phyloP scores from a whole-genome alignment of 2,797 vertebrate genomes.

The Limnodromus scolopaceus region DNA sequence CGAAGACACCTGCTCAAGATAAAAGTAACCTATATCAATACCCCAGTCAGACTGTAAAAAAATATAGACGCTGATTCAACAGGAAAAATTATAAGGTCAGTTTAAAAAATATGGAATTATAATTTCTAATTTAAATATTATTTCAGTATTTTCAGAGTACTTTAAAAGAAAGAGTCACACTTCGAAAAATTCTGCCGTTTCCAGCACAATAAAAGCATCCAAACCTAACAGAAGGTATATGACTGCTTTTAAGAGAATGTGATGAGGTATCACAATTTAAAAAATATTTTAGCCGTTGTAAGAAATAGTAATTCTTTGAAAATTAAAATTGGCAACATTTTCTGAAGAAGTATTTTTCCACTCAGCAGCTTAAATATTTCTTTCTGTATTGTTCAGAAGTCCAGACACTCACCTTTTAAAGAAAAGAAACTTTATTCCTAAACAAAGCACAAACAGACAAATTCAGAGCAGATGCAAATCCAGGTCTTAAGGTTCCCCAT shows the following conservation, averaged over 20 bases:
- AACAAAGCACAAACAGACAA: background rate
- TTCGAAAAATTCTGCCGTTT: background rate
- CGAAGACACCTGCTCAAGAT: constrained; percentile 63
- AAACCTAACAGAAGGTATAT: background rate
- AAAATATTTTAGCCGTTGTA: background rate
- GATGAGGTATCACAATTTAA: background rate
- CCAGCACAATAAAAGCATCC: background rate
- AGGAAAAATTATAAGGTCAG: background rate
- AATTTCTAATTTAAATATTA: background rate
- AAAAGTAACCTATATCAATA: background rate
- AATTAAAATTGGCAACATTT: background rate
- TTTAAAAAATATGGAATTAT: background rate
- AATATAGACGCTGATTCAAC: background rate
- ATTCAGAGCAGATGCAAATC: background rate
- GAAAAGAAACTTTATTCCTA: background rate
- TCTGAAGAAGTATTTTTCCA: background rate
- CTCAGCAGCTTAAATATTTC: background rate
- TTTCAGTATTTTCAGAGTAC: background rate
- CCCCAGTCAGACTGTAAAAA: background rate
- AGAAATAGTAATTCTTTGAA: background rate
- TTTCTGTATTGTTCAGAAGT: background rate
- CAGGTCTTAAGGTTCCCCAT: background rate
- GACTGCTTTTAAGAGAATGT: background rate
- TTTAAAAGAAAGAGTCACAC: background rate
- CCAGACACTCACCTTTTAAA: background rate